Evolutionary conservation across 1,140 invertebrate genomes (phyloP).

Genomic region (Zelostemma sp.): DNA sequence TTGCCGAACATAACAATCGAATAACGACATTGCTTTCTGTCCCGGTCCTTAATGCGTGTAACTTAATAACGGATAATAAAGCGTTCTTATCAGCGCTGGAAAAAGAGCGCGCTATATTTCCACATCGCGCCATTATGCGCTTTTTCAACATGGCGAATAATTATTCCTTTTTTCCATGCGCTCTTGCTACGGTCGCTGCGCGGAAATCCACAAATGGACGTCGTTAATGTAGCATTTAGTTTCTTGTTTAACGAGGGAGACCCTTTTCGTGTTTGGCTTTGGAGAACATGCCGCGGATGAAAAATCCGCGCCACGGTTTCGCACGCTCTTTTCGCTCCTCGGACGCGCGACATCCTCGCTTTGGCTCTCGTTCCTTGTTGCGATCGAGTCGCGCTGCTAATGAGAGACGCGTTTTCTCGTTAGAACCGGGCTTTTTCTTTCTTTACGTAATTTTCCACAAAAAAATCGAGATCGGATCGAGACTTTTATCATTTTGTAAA

Average conservation of each 20-base stretch:
- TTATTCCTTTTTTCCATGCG: background rate
- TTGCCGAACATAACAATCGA: constrained; percentile 46
- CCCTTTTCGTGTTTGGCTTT: constrained; percentile 33
- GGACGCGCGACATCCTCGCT: constrained; percentile 33
- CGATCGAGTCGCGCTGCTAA: constrained; percentile 12
- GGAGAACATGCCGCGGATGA: constrained; percentile 31
- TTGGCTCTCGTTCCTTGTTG: constrained; percentile 23
- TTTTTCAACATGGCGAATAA: constrained; percentile 1
- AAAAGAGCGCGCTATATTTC: constrained; percentile 3
- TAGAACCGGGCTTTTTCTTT: constrained; percentile 6
- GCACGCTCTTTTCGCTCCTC: constrained; percentile 37
- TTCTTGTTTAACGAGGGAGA: constrained; percentile 50
- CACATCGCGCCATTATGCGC: constrained; percentile 25
- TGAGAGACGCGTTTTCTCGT: constrained; percentile 3
- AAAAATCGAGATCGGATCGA: too few relatives aligned
- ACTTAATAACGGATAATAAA: constrained; percentile 42
- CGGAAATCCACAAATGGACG: constrained; percentile 48
- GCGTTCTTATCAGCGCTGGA: constrained; percentile 17
- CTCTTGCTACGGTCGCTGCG: constrained; percentile 24
- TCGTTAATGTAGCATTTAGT: constrained; percentile 50
- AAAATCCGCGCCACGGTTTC: constrained; percentile 27
- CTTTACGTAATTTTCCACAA: too few relatives aligned
- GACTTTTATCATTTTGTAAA: too few relatives aligned
- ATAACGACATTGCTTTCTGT: constrained; percentile 32
- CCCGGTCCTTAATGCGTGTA: constrained; percentile 21